A percentile compares a stretch with the other conserved stretches of the same genome.
Evolutionary conservation across 2,113 vertebrate species (phyloP).

Genomic region (Acinonyx jubatus): DNA sequence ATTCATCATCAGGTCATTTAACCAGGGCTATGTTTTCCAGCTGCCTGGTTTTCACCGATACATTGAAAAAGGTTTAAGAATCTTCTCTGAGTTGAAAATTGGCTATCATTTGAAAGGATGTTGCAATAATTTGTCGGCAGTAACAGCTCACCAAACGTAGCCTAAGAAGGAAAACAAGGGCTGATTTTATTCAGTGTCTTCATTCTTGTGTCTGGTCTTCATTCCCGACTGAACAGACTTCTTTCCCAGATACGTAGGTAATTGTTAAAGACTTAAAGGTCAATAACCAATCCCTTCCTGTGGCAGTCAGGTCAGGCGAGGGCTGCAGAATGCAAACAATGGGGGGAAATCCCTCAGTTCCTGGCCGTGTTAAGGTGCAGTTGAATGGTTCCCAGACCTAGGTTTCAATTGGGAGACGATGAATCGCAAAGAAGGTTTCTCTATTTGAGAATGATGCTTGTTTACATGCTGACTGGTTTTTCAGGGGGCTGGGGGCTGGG

Average conservation of each 20-base stretch:
- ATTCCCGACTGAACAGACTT: slow-evolving; percentile 46
- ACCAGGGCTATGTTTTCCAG: slow-evolving; percentile 52
- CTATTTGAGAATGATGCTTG: neutral
- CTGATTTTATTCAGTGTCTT: slow-evolving; percentile 65
- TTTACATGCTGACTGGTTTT: slow-evolving; percentile 43
- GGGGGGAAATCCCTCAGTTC: neutral
- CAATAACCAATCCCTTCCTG: slow-evolving; percentile 28
- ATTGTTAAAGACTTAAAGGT: slow-evolving; percentile 61
- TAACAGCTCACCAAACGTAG: slow-evolving; percentile 65
- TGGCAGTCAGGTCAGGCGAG: neutral
- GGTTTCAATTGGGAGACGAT: neutral
- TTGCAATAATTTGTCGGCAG: slow-evolving; percentile 56
- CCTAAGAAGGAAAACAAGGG: slow-evolving; percentile 47
- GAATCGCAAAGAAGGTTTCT: neutral
- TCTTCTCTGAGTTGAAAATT: slow-evolving; percentile 63
- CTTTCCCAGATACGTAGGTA: slow-evolving; percentile 40
- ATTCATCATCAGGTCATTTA: slow-evolving; percentile 66
- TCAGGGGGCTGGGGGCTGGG: neutral
- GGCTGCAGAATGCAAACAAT: neutral
- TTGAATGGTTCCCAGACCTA: neutral
- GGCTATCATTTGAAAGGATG: slow-evolving; percentile 65
- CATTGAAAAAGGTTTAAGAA: slow-evolving; percentile 51
- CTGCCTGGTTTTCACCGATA: slow-evolving; percentile 48
- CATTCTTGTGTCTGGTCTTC: slow-evolving; percentile 33
- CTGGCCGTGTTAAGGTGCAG: neutral